Evolutionary conservation across 1,140 invertebrate species (phyloP).

Genomic region (Papilio aristodemus): DNA sequence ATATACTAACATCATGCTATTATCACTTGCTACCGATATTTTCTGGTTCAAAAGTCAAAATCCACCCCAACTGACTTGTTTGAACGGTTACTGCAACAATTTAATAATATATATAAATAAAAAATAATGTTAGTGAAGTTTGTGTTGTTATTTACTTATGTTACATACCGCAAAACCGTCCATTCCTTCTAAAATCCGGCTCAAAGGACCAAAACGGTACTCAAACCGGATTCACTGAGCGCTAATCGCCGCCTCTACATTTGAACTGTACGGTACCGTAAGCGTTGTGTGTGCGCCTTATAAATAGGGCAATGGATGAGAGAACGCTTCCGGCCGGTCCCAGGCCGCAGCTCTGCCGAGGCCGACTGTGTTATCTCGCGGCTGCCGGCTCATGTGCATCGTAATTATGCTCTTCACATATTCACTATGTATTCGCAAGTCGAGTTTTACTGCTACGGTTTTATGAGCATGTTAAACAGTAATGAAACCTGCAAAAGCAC

Average conservation of each 20-base stretch:
- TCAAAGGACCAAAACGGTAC: constrained; percentile 35
- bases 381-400: constrained; percentile 44
- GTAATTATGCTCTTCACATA: constrained; percentile 44
- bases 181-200: constrained; percentile 36
- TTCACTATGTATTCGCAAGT: constrained; percentile 17
- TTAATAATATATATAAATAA: too few relatives aligned
- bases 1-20: too few relatives aligned
- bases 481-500: constrained; percentile 31
- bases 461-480: constrained; percentile 22
- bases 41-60: too few relatives aligned
- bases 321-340: constrained; percentile 60
- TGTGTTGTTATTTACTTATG: too few relatives aligned
- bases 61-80: too few relatives aligned
- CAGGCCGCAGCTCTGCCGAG: constrained; percentile 56
- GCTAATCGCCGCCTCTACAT: constrained; percentile 29
- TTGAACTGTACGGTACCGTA: constrained; percentile 30
- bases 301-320: constrained; percentile 71
- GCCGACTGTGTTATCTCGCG: constrained; percentile 54
- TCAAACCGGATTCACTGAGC: constrained; percentile 24
- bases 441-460: constrained; percentile 28
- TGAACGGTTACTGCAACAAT: too few relatives aligned
- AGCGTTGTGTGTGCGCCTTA: constrained; percentile 47
- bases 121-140: too few relatives aligned
- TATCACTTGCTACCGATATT: too few relatives aligned
- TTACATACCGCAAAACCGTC: too few relatives aligned